Conservation (phyloP, 1,140 invertebrate species). For the Bombus impatiens region DNA sequence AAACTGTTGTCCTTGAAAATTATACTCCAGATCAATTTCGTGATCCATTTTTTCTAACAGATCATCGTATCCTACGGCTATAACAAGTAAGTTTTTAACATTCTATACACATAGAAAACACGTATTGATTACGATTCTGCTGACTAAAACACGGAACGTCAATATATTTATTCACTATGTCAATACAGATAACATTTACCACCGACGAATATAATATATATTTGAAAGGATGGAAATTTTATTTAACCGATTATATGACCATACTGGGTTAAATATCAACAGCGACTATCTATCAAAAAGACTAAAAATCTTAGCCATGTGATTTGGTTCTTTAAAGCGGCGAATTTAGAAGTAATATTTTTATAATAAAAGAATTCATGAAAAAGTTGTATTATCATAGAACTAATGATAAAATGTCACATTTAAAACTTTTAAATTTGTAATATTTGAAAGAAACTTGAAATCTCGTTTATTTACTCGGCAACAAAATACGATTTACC, state of each 20-base stretch:
- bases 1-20: too few relatives aligned
- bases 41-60: too few relatives aligned
- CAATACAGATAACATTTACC: background rate
- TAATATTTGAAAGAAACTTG: background rate
- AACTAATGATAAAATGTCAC: too few relatives aligned
- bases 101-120: constrained; percentile 18
- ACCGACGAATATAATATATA: background rate
- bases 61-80: too few relatives aligned
- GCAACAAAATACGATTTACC: background rate
- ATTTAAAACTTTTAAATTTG: too few relatives aligned
- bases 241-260: background rate
- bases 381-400: too few relatives aligned
- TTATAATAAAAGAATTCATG: too few relatives aligned
- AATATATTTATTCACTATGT: background rate
- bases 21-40: too few relatives aligned
- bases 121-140: background rate
- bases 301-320: accelerated
- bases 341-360: background rate
- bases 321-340: background rate
- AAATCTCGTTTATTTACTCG: background rate
- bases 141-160: background rate
- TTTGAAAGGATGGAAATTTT: background rate
- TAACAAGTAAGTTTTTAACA: too few relatives aligned
- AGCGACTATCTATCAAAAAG: background rate
- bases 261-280: too few relatives aligned